phyloP scores from a whole-genome alignment of 2,797 vertebrate genomes.

The Dicrostonyx torquatus region DNA sequence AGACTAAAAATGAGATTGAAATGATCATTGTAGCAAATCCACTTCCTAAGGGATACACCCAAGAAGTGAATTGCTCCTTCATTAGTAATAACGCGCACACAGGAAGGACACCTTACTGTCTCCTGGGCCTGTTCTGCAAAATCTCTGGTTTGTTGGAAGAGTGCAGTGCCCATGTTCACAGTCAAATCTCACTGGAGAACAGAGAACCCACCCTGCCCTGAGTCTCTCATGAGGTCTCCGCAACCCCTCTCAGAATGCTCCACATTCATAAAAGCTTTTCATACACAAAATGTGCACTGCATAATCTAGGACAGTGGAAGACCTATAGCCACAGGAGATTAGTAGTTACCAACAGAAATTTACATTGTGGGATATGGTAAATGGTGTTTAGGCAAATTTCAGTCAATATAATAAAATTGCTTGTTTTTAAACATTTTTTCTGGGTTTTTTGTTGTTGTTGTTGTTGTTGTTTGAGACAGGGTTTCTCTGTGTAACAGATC shows the following conservation, averaged over 20 bases:
- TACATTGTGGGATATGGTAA: not conserved
- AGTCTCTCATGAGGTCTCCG: not conserved
- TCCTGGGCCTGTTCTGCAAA: not conserved
- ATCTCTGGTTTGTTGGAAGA: not conserved
- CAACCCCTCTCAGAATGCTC: constrained; percentile 28
- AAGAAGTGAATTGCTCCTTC: not conserved
- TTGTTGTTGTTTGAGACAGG: not conserved
- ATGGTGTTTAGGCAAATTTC: constrained; percentile 30
- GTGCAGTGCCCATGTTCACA: not conserved
- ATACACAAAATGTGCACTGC: not conserved
- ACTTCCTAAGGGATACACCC: not conserved
- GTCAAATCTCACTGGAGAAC: not conserved
- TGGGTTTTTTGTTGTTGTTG: too few species aligned
- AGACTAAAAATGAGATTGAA: constrained; percentile 57
- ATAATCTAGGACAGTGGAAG: not conserved
- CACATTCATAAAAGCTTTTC: constrained; percentile 44
- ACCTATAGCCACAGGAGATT: not conserved
- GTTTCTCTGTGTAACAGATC: not conserved
- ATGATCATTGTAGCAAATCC: constrained; percentile 26
- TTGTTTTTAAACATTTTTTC: not conserved
- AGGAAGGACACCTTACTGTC: not conserved
- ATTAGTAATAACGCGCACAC: not conserved
- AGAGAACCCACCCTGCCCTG: not conserved
- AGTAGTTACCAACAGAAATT: constrained; percentile 8
- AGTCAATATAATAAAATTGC: constrained; percentile 24